These are phyloP conservation scores for Helicoverpa zea DNA, from an alignment of 1,140 invertebrate species.

Conservation along the genomic window DNA sequence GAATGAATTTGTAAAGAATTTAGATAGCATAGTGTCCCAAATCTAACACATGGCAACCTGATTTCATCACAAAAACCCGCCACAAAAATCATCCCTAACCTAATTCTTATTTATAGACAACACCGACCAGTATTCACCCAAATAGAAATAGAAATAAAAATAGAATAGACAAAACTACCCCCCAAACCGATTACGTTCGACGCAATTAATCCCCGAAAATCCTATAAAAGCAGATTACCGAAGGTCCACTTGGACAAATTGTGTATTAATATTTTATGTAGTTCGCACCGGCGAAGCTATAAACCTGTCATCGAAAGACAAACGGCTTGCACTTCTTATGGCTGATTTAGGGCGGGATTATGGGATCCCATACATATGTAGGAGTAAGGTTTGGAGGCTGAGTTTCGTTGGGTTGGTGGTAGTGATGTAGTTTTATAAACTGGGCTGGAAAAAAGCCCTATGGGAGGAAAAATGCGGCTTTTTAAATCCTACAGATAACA, in stretches of 20 bases:
- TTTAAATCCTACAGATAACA: no score
- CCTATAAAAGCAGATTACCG: slow-evolving; percentile 81
- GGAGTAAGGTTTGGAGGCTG: slow-evolving; percentile 15
- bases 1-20: no score
- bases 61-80: not conserved
- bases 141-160: slow-evolving; percentile 4
- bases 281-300: slow-evolving; percentile 73
- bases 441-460: not conserved
- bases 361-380: slow-evolving; percentile 56
- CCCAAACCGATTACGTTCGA: slow-evolving; percentile 32
- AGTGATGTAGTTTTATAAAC: not conserved
- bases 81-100: not conserved
- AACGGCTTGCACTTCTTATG: slow-evolving; percentile 72
- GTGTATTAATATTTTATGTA: slow-evolving; percentile 85
- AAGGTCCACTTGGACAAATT: slow-evolving; percentile 81
- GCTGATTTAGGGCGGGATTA: slow-evolving; percentile 82
- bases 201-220: slow-evolving; percentile 76
- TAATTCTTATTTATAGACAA: slow-evolving; percentile 33
- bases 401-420: not conserved
- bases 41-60: not conserved
- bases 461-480: no score
- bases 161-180: slow-evolving; percentile 1
- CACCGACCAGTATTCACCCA: slow-evolving; percentile 14
- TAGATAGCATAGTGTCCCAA: no score
- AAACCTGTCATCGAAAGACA: slow-evolving; percentile 82